Conservation (phyloP, 2,797 vertebrate genomes). For the Coluber constrictor region DNA sequence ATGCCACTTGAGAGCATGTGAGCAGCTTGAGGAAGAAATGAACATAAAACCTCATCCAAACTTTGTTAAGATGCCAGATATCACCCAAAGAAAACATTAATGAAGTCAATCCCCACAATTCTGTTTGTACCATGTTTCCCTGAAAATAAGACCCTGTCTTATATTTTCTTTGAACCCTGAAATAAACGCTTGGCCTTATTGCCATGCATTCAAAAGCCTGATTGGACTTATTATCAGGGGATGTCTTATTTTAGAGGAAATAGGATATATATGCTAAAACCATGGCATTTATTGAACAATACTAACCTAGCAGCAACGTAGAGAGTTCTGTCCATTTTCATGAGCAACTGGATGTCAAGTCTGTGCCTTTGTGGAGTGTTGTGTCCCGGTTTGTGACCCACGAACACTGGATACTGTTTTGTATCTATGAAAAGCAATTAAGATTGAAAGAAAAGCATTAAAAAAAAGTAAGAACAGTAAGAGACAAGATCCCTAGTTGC, state of each 20-base stretch:
- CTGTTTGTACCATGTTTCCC: neutral
- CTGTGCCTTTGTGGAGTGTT: constrained; percentile 95
- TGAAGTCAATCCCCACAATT: neutral
- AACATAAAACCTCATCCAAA: neutral
- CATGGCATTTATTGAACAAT: neutral
- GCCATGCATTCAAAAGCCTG: too few relatives aligned
- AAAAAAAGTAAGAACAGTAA: neutral
- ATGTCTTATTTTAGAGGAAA: too few relatives aligned
- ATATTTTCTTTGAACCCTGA: too few relatives aligned
- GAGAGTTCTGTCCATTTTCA: constrained; percentile 93
- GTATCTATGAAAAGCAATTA: constrained; percentile 81
- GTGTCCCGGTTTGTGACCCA: constrained; percentile 96
- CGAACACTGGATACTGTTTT: constrained; percentile 96
- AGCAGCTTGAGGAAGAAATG: neutral
- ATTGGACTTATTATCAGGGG: too few relatives aligned
- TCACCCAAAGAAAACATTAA: neutral
- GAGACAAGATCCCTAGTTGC: neutral
- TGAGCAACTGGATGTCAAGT: constrained; percentile 95
- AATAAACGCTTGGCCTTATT: too few relatives aligned
- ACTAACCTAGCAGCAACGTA: constrained; percentile 93
- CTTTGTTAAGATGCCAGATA: neutral
- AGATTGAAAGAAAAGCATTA: constrained; percentile 24
- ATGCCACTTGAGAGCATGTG: neutral
- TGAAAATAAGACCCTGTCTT: too few relatives aligned
- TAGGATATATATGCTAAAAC: neutral